A percentile compares a stretch with the other conserved stretches of the same genome.
Conservation (phyloP, 2,888 invertebrate genomes). For the Drosophila affinis region DNA sequence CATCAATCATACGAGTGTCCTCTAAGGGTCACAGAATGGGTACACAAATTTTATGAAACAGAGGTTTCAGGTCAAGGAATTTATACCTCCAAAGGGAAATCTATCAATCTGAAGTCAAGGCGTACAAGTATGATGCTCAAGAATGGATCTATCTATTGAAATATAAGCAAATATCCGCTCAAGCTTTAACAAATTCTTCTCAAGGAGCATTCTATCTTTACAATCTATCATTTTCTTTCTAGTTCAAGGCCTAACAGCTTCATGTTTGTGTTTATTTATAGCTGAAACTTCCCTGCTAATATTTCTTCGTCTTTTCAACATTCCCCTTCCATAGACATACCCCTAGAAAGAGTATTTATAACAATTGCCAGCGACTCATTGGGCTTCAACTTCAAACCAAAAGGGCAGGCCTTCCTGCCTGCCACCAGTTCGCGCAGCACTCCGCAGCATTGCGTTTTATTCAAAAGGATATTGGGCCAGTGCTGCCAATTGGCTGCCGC, state of each 20-base stretch:
- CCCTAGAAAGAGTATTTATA: slow-evolving; percentile 22
- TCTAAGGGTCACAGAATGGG: too few species aligned
- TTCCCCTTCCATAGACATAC: background rate
- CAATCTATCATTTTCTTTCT: background rate
- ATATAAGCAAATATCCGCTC: background rate
- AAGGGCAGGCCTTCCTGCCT: slow-evolving; percentile 43
- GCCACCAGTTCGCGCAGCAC: background rate
- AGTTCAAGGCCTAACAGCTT: background rate
- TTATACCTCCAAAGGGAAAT: background rate
- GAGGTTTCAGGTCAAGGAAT: too few species aligned
- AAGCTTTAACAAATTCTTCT: background rate
- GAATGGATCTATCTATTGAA: background rate
- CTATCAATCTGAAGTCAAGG: background rate
- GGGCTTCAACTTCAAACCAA: slow-evolving; percentile 33
- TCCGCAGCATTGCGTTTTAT: slow-evolving; percentile 47
- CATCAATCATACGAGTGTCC: background rate
- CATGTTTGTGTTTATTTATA: background rate
- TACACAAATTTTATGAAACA: too few species aligned
- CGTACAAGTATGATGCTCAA: background rate
- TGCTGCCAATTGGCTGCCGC: slow-evolving; percentile 53
- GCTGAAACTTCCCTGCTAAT: too few species aligned
- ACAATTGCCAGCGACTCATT: slow-evolving; percentile 45
- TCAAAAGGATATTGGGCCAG: slow-evolving; percentile 64
- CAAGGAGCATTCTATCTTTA: background rate
- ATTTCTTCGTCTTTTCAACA: too few species aligned